Evolutionary conservation across 2,113 vertebrate genomes (phyloP).

Genomic region (Emydura subglobosa): DNA sequence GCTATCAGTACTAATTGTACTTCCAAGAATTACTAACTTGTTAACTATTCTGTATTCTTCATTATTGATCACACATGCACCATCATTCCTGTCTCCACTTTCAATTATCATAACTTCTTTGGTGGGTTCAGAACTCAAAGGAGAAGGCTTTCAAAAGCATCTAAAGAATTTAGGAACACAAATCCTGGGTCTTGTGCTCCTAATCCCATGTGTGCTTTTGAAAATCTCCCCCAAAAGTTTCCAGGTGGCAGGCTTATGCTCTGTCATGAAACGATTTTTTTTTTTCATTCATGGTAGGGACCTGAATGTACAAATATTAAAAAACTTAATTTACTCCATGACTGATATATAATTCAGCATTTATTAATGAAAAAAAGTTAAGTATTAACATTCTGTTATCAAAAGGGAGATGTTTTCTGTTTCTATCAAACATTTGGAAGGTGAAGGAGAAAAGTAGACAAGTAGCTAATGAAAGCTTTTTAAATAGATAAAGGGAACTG

Average conservation of each 20-base stretch:
- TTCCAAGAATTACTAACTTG: background rate
- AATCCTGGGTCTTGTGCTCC: background rate
- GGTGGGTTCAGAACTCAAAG: background rate
- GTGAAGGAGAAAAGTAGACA: background rate
- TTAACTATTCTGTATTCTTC: background rate
- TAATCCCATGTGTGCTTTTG: background rate
- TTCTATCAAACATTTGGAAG: background rate
- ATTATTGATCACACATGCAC: background rate
- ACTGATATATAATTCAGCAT: background rate
- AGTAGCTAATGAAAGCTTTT: background rate
- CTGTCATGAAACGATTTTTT: background rate
- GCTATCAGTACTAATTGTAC: background rate
- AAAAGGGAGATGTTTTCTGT: background rate
- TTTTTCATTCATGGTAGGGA: background rate
- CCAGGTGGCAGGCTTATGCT: background rate
- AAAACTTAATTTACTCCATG: background rate
- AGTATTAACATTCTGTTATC: background rate
- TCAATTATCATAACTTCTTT: background rate
- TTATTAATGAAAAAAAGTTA: background rate
- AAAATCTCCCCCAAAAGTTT: background rate
- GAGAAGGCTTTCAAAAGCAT: background rate
- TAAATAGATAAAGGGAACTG: background rate
- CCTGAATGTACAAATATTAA: background rate
- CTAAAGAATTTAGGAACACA: background rate
- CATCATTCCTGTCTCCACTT: background rate